phyloP scores from a whole-genome alignment of 2,888 invertebrate genomes.

The Endomychus coccineus region DNA sequence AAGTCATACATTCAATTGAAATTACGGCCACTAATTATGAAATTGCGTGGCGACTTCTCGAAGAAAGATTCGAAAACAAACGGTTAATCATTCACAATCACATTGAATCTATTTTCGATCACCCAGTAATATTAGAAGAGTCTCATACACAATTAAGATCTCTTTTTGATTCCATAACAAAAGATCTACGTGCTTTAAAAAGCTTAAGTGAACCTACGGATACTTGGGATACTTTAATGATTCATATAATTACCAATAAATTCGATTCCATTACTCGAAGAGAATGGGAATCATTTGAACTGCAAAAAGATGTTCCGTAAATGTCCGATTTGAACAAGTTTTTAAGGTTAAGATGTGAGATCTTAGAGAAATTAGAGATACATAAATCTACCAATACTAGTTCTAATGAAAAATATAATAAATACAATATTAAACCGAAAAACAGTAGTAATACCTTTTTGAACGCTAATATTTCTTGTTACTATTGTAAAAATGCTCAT shows the following conservation, averaged over 20 bases:
- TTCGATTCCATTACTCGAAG: no score
- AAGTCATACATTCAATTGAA: background rate
- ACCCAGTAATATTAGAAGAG: slow-evolving; percentile 14
- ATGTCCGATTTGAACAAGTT: no score
- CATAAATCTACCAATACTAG: no score
- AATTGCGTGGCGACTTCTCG: slow-evolving; percentile 14
- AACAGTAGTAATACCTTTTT: slow-evolving; percentile 6
- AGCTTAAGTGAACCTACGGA: slow-evolving; percentile 9
- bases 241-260: slow-evolving; percentile 8
- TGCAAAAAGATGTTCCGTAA: no score
- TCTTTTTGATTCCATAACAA: slow-evolving; percentile 6
- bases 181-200: slow-evolving; percentile 13
- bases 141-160: slow-evolving; percentile 10
- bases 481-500: no score
- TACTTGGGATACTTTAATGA: slow-evolving; percentile 16
- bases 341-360: no score
- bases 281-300: slow-evolving; percentile 13
- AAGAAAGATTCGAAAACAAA: slow-evolving; percentile 18
- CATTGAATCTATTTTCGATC: slow-evolving; percentile 10
- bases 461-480: no score
- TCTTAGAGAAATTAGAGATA: slow-evolving; percentile 13
- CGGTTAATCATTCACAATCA: slow-evolving; percentile 13
- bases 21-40: slow-evolving; percentile 13
- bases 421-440: background rate
- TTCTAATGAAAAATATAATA: background rate